Percentiles rank a stretch among this genome's conserved stretches.
Conservation (phyloP, 2,113 vertebrate genomes). For the Cryptotis parvus region DNA sequence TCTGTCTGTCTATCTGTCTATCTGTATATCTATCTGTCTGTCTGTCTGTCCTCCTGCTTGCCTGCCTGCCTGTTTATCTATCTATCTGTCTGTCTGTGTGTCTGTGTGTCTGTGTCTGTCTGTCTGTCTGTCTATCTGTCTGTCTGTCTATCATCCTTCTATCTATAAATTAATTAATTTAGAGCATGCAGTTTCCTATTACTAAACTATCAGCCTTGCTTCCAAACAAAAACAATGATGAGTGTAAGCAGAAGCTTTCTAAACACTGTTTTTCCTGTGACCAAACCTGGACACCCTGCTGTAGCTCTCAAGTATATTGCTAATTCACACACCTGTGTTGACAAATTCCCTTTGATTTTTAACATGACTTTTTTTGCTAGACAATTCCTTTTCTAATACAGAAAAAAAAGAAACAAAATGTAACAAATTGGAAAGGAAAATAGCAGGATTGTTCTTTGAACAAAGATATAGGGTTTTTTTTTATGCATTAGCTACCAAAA, state of each 20-base stretch:
- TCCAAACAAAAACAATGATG: neutral
- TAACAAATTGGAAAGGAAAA: slow-evolving; percentile 12
- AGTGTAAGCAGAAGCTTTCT: neutral
- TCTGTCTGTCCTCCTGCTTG: too few species aligned
- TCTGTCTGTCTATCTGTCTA: too few species aligned
- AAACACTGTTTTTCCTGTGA: neutral
- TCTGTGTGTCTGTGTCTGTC: too few species aligned
- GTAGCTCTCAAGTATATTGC: neutral
- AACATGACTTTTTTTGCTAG: slow-evolving; percentile 30
- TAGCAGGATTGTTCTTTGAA: neutral
- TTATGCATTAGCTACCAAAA: neutral
- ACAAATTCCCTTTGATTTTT: slow-evolving; percentile 29
- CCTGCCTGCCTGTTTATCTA: too few species aligned
- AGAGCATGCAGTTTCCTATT: too few species aligned
- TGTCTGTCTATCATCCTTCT: too few species aligned
- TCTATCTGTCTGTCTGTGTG: too few species aligned
- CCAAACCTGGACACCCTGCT: neutral
- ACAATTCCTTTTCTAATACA: neutral
- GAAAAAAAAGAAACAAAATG: neutral
- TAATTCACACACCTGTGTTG: neutral
- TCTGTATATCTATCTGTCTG: too few species aligned
- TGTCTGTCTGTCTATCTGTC: too few species aligned
- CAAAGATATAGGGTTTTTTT: neutral
- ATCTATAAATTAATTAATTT: too few species aligned
- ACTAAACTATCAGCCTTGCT: neutral